Percentiles rank a stretch among this genome's conserved stretches.
phyloP scores from a whole-genome alignment of 2,113 vertebrate genomes.

The Dasypus novemcinctus region DNA sequence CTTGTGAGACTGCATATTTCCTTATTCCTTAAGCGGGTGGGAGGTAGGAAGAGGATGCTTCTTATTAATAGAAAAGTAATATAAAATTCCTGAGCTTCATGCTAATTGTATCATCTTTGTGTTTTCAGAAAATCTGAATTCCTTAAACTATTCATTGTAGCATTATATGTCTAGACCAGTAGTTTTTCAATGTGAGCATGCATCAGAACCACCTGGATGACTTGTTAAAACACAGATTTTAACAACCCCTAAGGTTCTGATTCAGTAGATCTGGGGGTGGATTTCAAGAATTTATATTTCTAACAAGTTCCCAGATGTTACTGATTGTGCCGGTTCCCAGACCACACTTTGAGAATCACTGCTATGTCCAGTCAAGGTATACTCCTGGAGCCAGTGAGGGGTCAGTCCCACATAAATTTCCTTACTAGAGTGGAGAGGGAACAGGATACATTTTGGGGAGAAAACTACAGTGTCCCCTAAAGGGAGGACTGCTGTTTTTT shows the following conservation, averaged over 20 bases:
- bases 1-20: constrained; percentile 1
- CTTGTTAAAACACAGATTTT: background rate
- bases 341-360: constrained; percentile 27
- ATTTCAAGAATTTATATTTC: constrained; percentile 46
- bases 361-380: background rate
- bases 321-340: background rate
- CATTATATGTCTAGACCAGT: constrained; percentile 19
- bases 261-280: constrained; percentile 21
- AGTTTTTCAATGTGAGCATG: background rate
- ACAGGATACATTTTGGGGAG: background rate
- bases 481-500: background rate
- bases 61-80: background rate
- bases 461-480: background rate
- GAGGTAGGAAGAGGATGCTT: background rate
- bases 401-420: background rate
- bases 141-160: background rate
- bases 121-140: constrained; percentile 29
- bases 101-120: background rate
- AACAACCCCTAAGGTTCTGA: background rate
- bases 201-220: background rate
- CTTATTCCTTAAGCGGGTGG: background rate
- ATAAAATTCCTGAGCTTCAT: background rate
- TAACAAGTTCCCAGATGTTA: background rate
- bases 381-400: background rate
- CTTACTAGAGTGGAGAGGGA: background rate